phyloP scores from a whole-genome alignment of 2,797 vertebrate species.

The Prunella strophiata region DNA sequence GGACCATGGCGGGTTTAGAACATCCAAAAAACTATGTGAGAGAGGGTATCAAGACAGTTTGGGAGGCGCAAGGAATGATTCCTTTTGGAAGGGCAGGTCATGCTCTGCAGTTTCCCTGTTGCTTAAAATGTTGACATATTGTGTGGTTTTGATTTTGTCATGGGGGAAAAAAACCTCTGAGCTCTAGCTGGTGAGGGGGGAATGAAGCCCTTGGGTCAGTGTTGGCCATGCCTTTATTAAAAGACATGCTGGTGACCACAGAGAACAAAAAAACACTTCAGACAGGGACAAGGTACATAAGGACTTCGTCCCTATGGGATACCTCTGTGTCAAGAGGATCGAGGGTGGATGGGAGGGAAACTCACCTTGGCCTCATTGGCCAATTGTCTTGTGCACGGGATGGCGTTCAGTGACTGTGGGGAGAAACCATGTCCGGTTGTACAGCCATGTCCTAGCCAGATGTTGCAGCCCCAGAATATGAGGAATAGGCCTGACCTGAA shows the following conservation, averaged over 20 bases:
- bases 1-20: neutral
- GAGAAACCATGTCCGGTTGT: neutral
- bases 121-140: neutral
- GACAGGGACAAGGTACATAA: neutral
- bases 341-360: neutral
- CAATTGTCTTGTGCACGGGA: neutral
- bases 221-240: neutral
- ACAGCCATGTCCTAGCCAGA: neutral
- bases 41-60: neutral
- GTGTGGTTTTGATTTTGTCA: neutral
- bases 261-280: neutral
- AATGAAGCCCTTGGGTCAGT: neutral
- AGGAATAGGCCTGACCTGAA: neutral
- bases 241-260: neutral
- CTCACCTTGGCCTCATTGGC: neutral
- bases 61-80: neutral
- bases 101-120: fast-evolving
- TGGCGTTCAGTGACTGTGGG: neutral
- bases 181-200: neutral
- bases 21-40: neutral
- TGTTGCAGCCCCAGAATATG: neutral
- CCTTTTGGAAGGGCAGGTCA: neutral
- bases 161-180: neutral
- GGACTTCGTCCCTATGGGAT: neutral
- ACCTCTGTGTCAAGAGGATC: fast-evolving